These are phyloP conservation scores for Anhinga rufa DNA, from an alignment of 2,113 vertebrate species.

Conservation along the genomic window DNA sequence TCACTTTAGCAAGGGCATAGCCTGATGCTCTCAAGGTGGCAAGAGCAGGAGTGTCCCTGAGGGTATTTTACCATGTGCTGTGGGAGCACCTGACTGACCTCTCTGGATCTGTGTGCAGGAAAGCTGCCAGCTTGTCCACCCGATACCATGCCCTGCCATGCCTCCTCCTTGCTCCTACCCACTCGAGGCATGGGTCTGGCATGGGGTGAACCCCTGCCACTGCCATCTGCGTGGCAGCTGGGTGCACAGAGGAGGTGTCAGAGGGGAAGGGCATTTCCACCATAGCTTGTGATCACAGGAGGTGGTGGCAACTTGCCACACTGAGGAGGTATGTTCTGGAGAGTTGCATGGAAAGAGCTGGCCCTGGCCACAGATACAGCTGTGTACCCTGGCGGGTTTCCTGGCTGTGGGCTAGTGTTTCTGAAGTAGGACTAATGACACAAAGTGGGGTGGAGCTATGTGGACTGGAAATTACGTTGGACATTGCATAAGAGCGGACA, in stretches of 20 bases:
- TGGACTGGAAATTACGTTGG: neutral
- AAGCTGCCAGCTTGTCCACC: neutral
- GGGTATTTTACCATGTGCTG: neutral
- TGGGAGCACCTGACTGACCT: neutral
- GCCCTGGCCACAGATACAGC: rapidly evolving
- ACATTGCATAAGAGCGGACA: neutral
- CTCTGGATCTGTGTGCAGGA: neutral
- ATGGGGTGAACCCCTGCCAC: rapidly evolving
- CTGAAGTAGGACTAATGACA: neutral
- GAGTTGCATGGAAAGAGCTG: neutral
- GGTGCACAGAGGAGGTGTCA: neutral
- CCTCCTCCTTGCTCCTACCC: neutral
- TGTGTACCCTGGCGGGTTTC: rapidly evolving
- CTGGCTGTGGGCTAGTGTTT: neutral
- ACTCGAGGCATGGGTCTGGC: too few relatives aligned
- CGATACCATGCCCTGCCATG: neutral
- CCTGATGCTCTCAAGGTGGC: neutral
- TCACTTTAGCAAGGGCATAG: neutral
- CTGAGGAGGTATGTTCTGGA: neutral
- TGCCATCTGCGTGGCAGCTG: neutral
- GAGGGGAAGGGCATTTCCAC: neutral
- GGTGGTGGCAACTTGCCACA: neutral
- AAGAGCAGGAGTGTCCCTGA: neutral
- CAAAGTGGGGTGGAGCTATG: neutral
- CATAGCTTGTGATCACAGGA: neutral